Percentiles rank a stretch among this genome's conserved stretches.
phyloP scores from a whole-genome alignment of 1,140 invertebrate species.

The Philotrypesis tridentata region DNA sequence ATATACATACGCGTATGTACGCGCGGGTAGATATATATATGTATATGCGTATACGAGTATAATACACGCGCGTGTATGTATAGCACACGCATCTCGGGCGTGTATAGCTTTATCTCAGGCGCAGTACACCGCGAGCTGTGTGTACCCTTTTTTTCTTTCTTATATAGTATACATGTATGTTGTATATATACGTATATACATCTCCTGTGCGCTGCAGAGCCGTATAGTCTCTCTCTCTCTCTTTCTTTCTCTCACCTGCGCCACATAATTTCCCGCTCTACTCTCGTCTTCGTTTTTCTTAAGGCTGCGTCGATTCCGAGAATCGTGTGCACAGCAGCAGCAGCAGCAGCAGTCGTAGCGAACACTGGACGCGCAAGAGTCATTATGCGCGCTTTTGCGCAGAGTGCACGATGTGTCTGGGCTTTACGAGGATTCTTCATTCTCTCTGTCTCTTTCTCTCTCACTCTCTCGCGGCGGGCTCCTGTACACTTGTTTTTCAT shows the following conservation, averaged over 20 bases:
- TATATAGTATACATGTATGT: too few relatives aligned
- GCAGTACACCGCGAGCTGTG: background rate
- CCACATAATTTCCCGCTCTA: constrained; percentile 49
- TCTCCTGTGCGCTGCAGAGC: too few relatives aligned
- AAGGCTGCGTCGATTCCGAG: background rate
- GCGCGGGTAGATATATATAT: constrained; percentile 36
- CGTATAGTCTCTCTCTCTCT: background rate
- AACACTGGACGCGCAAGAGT: constrained; percentile 12
- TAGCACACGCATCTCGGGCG: too few relatives aligned
- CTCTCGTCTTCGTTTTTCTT: constrained; percentile 42
- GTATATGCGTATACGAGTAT: too few relatives aligned
- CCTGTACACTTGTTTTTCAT: background rate
- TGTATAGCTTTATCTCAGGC: too few relatives aligned
- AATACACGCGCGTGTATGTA: too few relatives aligned
- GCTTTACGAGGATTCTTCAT: constrained; percentile 12
- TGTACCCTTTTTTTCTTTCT: background rate
- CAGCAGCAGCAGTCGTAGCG: too few relatives aligned
- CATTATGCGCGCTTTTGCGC: background rate
- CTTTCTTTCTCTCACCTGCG: constrained; percentile 50
- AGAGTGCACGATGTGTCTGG: background rate
- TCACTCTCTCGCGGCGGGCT: background rate
- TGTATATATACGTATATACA: too few relatives aligned
- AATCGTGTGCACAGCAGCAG: too few relatives aligned
- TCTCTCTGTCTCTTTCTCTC: background rate
- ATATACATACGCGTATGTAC: too few relatives aligned